phyloP scores from a whole-genome alignment of 2,888 invertebrate genomes.

The Amblyteles armatorius region DNA sequence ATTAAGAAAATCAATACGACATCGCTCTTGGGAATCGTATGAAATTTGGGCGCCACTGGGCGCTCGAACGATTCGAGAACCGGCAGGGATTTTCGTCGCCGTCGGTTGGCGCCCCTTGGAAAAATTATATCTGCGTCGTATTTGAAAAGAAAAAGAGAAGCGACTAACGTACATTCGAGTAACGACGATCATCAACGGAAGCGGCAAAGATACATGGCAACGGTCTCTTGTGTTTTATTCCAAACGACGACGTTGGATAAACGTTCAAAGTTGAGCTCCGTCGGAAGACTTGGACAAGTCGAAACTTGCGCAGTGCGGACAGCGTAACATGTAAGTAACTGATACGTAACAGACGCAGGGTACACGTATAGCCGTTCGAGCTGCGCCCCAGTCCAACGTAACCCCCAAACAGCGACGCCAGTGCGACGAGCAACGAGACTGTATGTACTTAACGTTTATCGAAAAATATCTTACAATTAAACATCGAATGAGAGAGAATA shows the following conservation, averaged over 20 bases:
- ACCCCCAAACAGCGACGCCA: neutral
- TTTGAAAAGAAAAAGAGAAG: neutral
- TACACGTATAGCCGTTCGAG: neutral
- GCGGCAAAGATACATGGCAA: neutral
- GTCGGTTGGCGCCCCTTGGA: neutral
- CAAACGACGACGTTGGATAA: neutral
- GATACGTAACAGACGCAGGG: neutral
- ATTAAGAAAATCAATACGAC: neutral
- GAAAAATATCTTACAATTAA: constrained; percentile 80
- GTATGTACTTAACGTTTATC: constrained; percentile 76
- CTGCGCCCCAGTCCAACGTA: neutral
- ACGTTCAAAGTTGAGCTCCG: constrained; percentile 28
- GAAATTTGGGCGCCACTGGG: neutral
- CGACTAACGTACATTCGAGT: neutral
- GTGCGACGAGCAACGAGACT: constrained; percentile 17
- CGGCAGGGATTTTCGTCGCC: neutral
- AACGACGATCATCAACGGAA: neutral
- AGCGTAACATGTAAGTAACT: constrained; percentile 59
- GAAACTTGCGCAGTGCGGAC: constrained; percentile 49
- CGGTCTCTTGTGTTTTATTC: neutral
- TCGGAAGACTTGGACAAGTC: constrained; percentile 19
- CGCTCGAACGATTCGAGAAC: neutral
- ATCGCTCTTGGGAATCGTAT: neutral
- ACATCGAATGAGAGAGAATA: constrained; percentile 72
- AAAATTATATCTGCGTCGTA: neutral